Base-by-base conservation (phyloP, 2,888 invertebrate species). In the Gordius sp. region DNA sequence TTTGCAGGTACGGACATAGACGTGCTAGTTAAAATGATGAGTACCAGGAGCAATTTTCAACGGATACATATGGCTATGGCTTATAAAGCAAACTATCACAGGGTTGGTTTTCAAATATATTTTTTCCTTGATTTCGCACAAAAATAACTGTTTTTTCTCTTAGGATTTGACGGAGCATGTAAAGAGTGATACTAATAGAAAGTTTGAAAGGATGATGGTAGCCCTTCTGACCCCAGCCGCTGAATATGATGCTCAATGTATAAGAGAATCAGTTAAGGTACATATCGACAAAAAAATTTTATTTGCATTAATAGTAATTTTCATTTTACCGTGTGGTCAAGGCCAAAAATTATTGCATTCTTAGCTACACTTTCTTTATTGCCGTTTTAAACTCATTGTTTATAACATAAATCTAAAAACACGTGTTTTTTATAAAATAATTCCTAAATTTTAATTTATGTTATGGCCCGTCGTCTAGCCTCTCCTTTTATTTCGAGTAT, bases 151-250 rank as follows among this genome's bases (percentile, higher is more conserved):
- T 33, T 33, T 33, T n/a, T 33, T 33, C n/a, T 33, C 39, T 33
- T n/a, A 47, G 47, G 47, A 47, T 20, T 47, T 47, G 47, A 4
- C 20, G 20, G 4, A 47, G 23, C 47, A 47, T 20, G 20, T 47
- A n/a, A 47, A 47, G 20, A 47, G 47, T 47, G 47, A 47, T 47
- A 47, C 47, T 20, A 47, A 47, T 20, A 13, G 47, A n/a, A 47
- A 47, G 20, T 47, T 47, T 20, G 47, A 47, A 20, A 47, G 20
- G 20, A 47, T 47, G 47, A 47, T 47, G 47, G 47, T 47, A 4
- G 47, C 47, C 16, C 47, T 47, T n/a, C 20, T 47, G 20, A 47
- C 47, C 20, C 47, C 47, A 4, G 47, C 47, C 13, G 47, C 47
- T 47, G 47, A 47, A 47, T 47, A 47, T 20, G 47, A 47, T 20